A percentile compares a stretch with the other conserved stretches of the same genome.
These are phyloP conservation scores for Melanotaenia duboulayi DNA, from an alignment of 2,113 vertebrate species.

Conservation along the genomic window DNA sequence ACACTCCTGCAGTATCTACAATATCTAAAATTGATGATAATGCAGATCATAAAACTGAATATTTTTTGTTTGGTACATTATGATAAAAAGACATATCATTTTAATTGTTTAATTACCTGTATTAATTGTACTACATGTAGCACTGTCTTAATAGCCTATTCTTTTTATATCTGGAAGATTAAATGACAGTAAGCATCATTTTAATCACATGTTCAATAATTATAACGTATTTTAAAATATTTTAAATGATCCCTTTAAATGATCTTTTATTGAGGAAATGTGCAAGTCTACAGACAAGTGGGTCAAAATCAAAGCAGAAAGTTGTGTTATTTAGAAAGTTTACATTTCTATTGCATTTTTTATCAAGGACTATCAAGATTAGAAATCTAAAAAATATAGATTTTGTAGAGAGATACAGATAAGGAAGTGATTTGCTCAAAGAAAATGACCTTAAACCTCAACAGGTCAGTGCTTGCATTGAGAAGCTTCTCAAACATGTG, in stretches of 20 bases:
- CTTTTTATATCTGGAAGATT: too few species aligned
- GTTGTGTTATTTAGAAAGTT: background rate
- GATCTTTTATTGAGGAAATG: too few species aligned
- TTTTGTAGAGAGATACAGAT: too few species aligned
- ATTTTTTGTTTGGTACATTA: background rate
- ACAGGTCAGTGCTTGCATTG: slow-evolving; percentile 36
- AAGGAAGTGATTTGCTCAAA: slow-evolving; percentile 48
- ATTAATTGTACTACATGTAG: too few species aligned
- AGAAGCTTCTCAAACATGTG: slow-evolving; percentile 50
- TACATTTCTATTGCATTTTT: background rate
- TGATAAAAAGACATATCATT: too few species aligned
- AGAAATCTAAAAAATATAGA: background rate
- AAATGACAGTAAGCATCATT: too few species aligned
- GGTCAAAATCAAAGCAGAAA: background rate
- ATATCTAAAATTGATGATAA: background rate
- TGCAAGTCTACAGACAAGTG: too few species aligned
- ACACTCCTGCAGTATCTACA: background rate
- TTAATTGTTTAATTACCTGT: too few species aligned
- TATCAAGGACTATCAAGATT: background rate
- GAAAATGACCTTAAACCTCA: slow-evolving; percentile 49
- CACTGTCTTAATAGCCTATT: too few species aligned
- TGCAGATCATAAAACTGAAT: background rate
- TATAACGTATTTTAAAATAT: too few species aligned
- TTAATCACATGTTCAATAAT: too few species aligned
- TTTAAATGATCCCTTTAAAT: too few species aligned